Base-by-base conservation (phyloP, 2,797 vertebrate genomes). In the Phrynocephalus vlangalii region DNA sequence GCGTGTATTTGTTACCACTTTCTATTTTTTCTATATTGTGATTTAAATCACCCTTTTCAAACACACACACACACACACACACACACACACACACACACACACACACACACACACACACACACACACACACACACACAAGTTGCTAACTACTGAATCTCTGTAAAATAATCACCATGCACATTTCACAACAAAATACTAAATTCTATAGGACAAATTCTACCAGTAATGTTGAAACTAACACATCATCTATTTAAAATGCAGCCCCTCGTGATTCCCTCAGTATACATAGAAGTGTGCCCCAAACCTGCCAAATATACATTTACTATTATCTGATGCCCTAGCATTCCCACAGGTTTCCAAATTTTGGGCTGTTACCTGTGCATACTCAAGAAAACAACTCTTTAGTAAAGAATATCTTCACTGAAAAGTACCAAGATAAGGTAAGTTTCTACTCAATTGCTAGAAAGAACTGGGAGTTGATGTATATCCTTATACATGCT, bases 121-220 rank as follows among this genome's bases (percentile, higher is more conserved):
- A 8, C 20, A 76, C 20, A 60, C 38, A 44, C 38, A 90, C 86
- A 88, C 90, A 83, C 86, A 38, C 75, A 60, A 90, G 78, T 90
- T 86, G 52, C 72, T 91, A 75, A 72, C 73, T 90, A 91, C 77
- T 0, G 0, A 92, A 92, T 87, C 84, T 48, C 52, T 92, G 86
- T 89, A 91, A 90, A 87, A 75, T 72, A 81, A 33, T 66, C 72
- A 18, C 33, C 91, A 91, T 88, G 89, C 94, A 95, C 92, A 88
- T 81, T 67, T 79, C 89, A 92, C 52, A 81, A 93, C 79, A 84
- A 89, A 87, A 52, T 0, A 6, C 82, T 28, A 16, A 2, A 3
- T 86, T 79, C 8, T 13, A 20, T 71, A 33, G 6, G 91, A 88
- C 91, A 90, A 0, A 67, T 90, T 94, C 90, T 90, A 80, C 81